phyloP scores from a whole-genome alignment of 2,797 vertebrate species.

The Capromys pilorides region DNA sequence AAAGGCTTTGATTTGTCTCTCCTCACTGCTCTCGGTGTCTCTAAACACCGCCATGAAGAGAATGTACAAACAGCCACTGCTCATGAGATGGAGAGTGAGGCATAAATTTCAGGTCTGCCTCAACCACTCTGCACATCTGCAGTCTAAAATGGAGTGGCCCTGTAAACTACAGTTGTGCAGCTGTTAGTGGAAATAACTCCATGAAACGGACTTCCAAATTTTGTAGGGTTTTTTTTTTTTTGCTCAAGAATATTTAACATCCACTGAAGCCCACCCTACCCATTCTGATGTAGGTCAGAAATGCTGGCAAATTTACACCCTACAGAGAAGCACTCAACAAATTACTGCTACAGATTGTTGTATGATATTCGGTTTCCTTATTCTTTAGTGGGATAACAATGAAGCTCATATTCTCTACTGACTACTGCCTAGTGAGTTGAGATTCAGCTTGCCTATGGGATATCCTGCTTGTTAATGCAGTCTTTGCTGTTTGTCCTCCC shows the following conservation, averaged over 20 bases:
- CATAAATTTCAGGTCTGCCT: neutral
- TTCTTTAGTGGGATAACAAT: neutral
- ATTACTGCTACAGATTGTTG: neutral
- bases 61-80: neutral
- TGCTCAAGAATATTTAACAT: neutral
- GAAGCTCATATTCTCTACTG: neutral
- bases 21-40: neutral
- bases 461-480: neutral
- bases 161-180: neutral
- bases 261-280: neutral
- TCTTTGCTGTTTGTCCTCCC: neutral
- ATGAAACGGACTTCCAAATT: neutral
- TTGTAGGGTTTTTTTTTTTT: neutral
- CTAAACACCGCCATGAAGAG: neutral
- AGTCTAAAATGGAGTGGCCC: neutral
- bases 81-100: neutral
- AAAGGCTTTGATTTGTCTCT: neutral
- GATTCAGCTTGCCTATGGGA: neutral
- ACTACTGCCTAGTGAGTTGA: neutral
- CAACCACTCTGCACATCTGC: neutral
- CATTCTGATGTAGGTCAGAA: neutral
- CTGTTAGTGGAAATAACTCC: neutral
- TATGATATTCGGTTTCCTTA: neutral
- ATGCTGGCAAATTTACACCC: neutral
- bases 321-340: neutral